Evolutionary conservation across 2,113 vertebrate species (phyloP), one percentile per base, ranked within the genome.

Genomic region (Tychaedon coryphoeus): DNA sequence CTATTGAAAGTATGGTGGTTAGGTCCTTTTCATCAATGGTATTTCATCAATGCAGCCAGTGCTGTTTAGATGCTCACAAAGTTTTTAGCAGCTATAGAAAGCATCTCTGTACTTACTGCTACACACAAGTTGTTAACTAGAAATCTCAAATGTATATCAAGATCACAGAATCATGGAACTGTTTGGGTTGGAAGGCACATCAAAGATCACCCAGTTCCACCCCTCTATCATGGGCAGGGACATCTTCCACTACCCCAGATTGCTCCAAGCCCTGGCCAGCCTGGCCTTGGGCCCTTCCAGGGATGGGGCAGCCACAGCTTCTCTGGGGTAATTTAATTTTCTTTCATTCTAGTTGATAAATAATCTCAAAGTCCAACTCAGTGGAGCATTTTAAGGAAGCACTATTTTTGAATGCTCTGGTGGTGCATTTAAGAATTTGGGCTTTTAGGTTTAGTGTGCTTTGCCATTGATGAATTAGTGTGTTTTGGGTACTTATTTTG

Each of bases 231-330:
- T 18, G 14, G 29, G 31, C 43, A 74, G 42, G 10, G 13, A 42
- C 43, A 42, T 8, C 2, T 57, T 25, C 17, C 26, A 22, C 11
- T 36, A 1, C 0, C 22, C 33, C 26, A 23, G 7, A 17, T 0
- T 58, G 25, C 36, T 67, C 36, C 62, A 36, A 60, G 33, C 14
- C 36, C 53, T 8, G 2, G 51, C 31, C 61, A 50, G 0, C 25
- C 14, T 45, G 47, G 38, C 28, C 40, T 70, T 38, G 38, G 56
- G 6, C n/a, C 26, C 12, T 67, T 2, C 19, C 29, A 45, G n/a
- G 26, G n/a, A n/a, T 45, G 60, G 8, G 24, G 45, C 45, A 66
- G 19, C 19, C 60, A 17, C 9, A 3, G 28, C 9, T 25, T 2
- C 38, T 47, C 14, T 34, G 24, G 13, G 5, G 4, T 53, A 40